Evolutionary conservation across 2,797 vertebrate genomes (phyloP).

Genomic region (Loriculus beryllinus): DNA sequence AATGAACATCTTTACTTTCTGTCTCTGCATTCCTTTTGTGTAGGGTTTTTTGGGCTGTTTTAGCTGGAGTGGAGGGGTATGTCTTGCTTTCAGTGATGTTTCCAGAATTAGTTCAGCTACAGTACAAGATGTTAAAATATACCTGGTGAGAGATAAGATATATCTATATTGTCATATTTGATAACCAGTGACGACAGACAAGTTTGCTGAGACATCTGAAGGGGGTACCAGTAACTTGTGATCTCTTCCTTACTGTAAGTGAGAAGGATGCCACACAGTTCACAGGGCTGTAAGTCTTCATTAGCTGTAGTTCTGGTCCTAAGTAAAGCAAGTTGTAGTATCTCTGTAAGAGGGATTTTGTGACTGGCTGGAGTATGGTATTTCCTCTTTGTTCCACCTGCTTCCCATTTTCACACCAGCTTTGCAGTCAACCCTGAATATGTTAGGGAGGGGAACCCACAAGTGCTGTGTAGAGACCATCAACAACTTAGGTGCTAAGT

Average conservation of each 20-base stretch:
- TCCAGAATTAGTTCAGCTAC: not conserved
- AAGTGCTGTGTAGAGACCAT: not conserved
- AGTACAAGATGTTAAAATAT: not conserved
- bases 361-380: not conserved
- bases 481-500: not conserved
- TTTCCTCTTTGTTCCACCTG: not conserved
- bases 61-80: fast-evolving
- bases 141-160: not conserved
- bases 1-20: not conserved
- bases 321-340: not conserved
- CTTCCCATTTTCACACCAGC: not conserved
- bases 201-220: not conserved
- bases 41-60: not conserved
- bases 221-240: not conserved
- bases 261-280: not conserved
- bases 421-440: not conserved
- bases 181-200: not conserved
- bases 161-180: not conserved
- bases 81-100: not conserved
- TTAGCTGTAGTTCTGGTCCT: not conserved
- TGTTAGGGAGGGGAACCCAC: not conserved
- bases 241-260: not conserved
- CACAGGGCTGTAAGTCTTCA: not conserved
- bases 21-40: not conserved
- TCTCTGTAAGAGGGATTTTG: not conserved